phyloP scores from a whole-genome alignment of 2,888 invertebrate species.

The Corbicula japonica region DNA sequence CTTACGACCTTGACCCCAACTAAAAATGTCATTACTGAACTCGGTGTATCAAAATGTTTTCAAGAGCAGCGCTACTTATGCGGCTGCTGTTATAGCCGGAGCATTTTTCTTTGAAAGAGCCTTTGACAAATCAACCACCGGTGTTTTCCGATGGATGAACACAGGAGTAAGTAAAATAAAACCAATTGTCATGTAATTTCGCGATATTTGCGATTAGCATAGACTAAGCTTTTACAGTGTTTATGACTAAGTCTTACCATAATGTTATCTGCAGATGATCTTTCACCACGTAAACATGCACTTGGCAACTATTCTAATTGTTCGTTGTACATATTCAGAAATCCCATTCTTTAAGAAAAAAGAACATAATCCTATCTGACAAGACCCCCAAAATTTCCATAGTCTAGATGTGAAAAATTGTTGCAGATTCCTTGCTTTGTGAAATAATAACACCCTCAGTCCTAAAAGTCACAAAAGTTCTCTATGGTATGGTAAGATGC shows the following conservation, averaged over 20 bases:
- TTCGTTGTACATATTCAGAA: background rate
- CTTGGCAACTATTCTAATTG: background rate
- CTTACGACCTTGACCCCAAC: constrained; percentile 20
- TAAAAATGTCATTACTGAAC: constrained; percentile 12
- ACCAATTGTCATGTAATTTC: constrained; percentile 13
- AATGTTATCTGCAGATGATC: too few relatives aligned
- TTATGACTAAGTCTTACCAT: too few relatives aligned
- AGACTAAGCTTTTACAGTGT: too few relatives aligned
- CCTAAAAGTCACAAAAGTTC: too few relatives aligned
- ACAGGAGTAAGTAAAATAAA: constrained; percentile 9
- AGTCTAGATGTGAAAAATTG: too few relatives aligned
- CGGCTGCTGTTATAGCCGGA: background rate
- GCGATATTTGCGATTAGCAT: background rate
- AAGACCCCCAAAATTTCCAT: background rate
- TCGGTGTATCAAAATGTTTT: constrained; percentile 5
- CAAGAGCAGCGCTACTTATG: constrained; percentile 5
- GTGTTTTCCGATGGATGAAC: background rate
- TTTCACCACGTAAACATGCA: background rate
- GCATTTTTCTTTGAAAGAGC: constrained; percentile 8
- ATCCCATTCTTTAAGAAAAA: background rate
- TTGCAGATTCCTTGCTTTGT: too few relatives aligned
- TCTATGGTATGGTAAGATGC: too few relatives aligned
- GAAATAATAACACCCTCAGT: too few relatives aligned
- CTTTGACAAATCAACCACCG: constrained; percentile 3
- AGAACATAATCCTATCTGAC: background rate